Evolutionary conservation across 2,797 vertebrate genomes (phyloP), one percentile per base, ranked within the genome.

Genomic region (Tarsius wallacei): DNA sequence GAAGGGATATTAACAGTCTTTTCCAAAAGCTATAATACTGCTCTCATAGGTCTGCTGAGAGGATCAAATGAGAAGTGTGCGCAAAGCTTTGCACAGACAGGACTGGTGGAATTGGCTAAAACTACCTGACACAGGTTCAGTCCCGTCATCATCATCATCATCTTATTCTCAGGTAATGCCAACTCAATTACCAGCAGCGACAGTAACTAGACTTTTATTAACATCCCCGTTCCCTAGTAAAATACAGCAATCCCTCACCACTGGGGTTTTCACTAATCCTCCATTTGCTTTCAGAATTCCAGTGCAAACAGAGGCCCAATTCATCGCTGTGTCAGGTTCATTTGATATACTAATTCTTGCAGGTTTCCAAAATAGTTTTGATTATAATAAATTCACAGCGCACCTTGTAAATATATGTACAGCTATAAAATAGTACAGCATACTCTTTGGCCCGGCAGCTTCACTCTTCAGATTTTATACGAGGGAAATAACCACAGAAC

Each of bases 151-250:
- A 2, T 2, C 36, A 19, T 0, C 36, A 28, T 0, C 31, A 31
- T 13, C 11, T 33, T 4, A 19, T 14, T 70, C 47, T 53, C 81
- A 11, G 36, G 13, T 15, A 31, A 51, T 5, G 2, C 5, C 57
- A 2, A 2, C 24, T 17, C 63, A n/a, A 11, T 36, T 22, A 6
- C n/a, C 3, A 1, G 36, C 74, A 14, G 5, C 2, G 14, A 26
- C 12, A 31, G 4, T 0, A 4, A 26, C 0, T 26, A 5, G 28
- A 1, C 57, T 28, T 19, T 13, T 8, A 4, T 21, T 24, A 14
- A 24, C 1, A 24, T 21, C 4, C 42, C 33, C 6, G 7, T 22
- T 4, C 21, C 42, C 9, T 17, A 6, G 28, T 57, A 36, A 36
- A 80, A 57, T 24, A 15, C 51, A 2, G 33, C n/a, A 26, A 1